phyloP scores from a whole-genome alignment of 2,888 invertebrate species.

The Lutraria lutraria region DNA sequence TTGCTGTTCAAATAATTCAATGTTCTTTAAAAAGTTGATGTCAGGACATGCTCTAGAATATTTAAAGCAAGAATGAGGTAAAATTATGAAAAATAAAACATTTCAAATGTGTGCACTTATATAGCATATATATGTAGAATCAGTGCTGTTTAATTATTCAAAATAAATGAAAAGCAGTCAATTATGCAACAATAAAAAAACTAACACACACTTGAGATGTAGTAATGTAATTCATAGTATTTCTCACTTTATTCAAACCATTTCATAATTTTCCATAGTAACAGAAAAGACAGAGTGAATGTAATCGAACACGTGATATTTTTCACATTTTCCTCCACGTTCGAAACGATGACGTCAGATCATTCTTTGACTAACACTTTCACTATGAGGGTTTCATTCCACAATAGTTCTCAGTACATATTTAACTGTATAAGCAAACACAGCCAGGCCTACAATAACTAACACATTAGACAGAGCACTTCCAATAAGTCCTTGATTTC shows the following conservation, averaged over 20 bases:
- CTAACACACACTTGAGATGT: too few species aligned
- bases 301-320: background rate
- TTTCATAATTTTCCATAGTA: background rate
- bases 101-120: background rate
- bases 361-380: background rate
- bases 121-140: background rate
- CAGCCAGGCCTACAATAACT: conserved; percentile 95
- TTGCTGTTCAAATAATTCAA: too few species aligned
- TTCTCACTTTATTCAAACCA: background rate
- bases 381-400: conserved; percentile 72
- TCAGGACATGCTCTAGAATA: background rate
- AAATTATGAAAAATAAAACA: background rate
- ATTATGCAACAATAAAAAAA: background rate
- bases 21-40: background rate
- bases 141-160: background rate
- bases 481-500: conserved; percentile 80
- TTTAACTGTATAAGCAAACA: conserved; percentile 96
- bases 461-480: conserved; percentile 94
- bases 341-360: background rate
- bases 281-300: background rate
- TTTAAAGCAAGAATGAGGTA: background rate
- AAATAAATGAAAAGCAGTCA: background rate
- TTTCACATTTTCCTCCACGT: background rate
- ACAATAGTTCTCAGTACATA: conserved; percentile 89
- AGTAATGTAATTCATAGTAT: too few species aligned